phyloP scores from a whole-genome alignment of 2,113 vertebrate genomes.

The Apus apus region DNA sequence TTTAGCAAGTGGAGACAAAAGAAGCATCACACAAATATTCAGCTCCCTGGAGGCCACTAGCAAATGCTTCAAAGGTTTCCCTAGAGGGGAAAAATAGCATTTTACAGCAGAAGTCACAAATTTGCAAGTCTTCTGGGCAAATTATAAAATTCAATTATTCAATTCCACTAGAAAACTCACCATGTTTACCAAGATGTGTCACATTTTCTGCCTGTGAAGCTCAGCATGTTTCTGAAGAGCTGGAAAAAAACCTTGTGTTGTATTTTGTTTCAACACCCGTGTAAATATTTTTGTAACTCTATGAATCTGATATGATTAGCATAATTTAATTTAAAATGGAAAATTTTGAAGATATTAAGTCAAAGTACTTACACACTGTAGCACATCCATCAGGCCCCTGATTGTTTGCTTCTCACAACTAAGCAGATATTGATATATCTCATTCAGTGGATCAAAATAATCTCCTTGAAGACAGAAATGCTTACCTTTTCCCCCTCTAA shows the following conservation, averaged over 20 bases:
- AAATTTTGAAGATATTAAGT: constrained; percentile 7
- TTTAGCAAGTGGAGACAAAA: neutral
- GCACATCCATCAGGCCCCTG: neutral
- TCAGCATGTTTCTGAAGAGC: neutral
- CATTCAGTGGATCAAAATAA: neutral
- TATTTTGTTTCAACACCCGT: neutral
- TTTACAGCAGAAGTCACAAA: neutral
- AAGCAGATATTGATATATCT: neutral
- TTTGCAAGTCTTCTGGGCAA: neutral
- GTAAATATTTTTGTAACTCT: neutral
- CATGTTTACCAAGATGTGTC: neutral
- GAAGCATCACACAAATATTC: neutral
- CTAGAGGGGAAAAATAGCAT: neutral
- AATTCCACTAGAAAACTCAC: neutral
- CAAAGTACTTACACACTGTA: neutral
- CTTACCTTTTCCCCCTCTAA: neutral
- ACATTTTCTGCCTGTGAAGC: neutral
- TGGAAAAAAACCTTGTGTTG: neutral
- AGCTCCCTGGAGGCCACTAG: neutral
- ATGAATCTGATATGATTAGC: neutral
- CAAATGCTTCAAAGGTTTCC: neutral
- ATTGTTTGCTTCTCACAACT: neutral
- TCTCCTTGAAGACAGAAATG: neutral
- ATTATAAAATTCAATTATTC: neutral
- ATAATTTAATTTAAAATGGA: neutral